phyloP scores from a whole-genome alignment of 2,113 vertebrate species.

The Hepsetus odoe region DNA sequence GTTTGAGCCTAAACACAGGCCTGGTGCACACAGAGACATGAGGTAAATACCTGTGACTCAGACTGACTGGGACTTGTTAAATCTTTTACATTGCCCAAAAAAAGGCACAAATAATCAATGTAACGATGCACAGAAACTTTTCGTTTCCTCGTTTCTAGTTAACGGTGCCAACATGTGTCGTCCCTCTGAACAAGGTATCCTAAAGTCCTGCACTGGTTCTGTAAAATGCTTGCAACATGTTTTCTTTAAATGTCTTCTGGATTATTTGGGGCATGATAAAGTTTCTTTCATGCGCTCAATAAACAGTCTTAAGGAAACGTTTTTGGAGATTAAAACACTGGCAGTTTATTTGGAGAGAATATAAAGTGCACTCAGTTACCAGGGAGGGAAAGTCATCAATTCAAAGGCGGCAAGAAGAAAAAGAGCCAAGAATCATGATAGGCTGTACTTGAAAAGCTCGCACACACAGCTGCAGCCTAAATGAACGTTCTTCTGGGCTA shows the following conservation, averaged over 20 bases:
- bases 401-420: background rate
- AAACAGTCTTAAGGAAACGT: slow-evolving; percentile 38
- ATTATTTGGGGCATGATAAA: background rate
- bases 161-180: background rate
- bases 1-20: slow-evolving; percentile 11
- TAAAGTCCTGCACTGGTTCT: background rate
- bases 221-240: background rate
- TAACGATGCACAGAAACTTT: background rate
- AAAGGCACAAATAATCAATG: slow-evolving; percentile 1
- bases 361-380: background rate
- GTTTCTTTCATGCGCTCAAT: slow-evolving; percentile 4
- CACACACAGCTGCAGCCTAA: slow-evolving; percentile 45
- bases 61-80: slow-evolving; percentile 13
- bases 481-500: slow-evolving; percentile 44
- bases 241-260: slow-evolving; percentile 12
- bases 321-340: slow-evolving; percentile 38
- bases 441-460: slow-evolving; percentile 24
- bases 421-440: background rate
- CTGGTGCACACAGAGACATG: slow-evolving; percentile 19
- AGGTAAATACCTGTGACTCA: background rate
- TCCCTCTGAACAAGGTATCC: slow-evolving; percentile 7
- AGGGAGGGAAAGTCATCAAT: slow-evolving; percentile 3
- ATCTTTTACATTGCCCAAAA: slow-evolving; percentile 3
- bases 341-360: slow-evolving; percentile 24
- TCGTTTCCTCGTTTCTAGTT: background rate